These are phyloP conservation scores for Bombus affinis DNA, from an alignment of 1,140 invertebrate species.

Conservation along the genomic window DNA sequence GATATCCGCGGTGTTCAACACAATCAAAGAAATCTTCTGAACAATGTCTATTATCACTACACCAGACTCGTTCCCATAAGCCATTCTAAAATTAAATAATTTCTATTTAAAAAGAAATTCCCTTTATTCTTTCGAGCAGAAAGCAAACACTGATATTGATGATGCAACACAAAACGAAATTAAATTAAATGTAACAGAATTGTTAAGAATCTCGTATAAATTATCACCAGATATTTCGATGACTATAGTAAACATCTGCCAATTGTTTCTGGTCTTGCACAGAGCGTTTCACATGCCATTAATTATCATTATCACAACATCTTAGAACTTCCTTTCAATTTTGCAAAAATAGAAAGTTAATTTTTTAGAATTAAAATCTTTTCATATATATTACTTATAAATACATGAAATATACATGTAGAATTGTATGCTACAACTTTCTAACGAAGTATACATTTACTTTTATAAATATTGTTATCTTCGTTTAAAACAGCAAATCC, in stretches of 20 bases:
- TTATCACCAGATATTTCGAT: neutral
- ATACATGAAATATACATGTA: too few species aligned
- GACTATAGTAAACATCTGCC: neutral
- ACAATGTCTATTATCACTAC: slow-evolving; percentile 97
- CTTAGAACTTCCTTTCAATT: neutral
- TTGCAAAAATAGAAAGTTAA: too few species aligned
- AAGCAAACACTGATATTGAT: neutral
- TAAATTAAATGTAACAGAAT: neutral
- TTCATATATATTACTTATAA: too few species aligned
- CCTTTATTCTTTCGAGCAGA: neutral
- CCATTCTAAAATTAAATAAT: slow-evolving; percentile 87
- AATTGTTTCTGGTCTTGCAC: too few species aligned
- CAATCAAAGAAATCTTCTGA: slow-evolving; percentile 94
- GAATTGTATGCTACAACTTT: too few species aligned
- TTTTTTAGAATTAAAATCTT: too few species aligned
- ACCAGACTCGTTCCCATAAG: slow-evolving; percentile 97
- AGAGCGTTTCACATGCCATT: too few species aligned
- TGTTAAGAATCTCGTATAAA: too few species aligned
- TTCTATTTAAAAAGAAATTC: neutral
- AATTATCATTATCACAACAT: neutral
- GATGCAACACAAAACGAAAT: neutral
- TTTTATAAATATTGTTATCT: too few species aligned
- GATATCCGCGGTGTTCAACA: slow-evolving; percentile 92
- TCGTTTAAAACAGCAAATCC: too few species aligned
- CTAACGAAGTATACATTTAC: too few species aligned